Percentiles rank a stretch among this genome's conserved stretches.
These are phyloP conservation scores for Pontoporia blainvillei DNA, from an alignment of 2,113 vertebrate species.

Conservation along the genomic window DNA sequence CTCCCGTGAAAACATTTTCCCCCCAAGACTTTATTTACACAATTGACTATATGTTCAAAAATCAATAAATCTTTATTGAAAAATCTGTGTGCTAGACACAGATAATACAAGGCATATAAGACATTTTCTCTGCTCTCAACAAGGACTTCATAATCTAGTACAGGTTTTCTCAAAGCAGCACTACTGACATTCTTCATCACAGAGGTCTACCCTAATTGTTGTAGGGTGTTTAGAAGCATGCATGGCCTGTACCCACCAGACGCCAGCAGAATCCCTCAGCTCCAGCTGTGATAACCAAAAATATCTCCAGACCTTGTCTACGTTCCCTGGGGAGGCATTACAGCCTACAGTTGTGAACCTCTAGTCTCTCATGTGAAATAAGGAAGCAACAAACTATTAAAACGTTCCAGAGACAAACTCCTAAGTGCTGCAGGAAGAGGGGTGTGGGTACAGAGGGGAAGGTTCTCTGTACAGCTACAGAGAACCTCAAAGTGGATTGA, in stretches of 20 bases:
- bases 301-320: background rate
- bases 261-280: fast-evolving
- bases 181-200: fast-evolving
- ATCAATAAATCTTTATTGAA: background rate
- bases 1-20: background rate
- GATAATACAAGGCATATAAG: too few species aligned
- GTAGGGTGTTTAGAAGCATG: fast-evolving
- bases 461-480: fast-evolving
- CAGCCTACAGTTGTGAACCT: background rate
- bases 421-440: fast-evolving
- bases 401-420: background rate
- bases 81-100: background rate
- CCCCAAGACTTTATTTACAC: background rate
- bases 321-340: background rate
- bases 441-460: background rate
- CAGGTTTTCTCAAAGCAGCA: background rate
- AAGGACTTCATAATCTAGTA: background rate
- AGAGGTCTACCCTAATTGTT: fast-evolving
- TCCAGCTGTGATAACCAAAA: background rate
- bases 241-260: fast-evolving
- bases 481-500: background rate
- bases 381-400: background rate
- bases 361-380: background rate
- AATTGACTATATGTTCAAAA: background rate
- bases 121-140: background rate